Percentiles rank a stretch among this genome's conserved stretches.
These are phyloP conservation scores for Crotalus helleri DNA, from an alignment of 2,113 vertebrate genomes.

Conservation along the genomic window DNA sequence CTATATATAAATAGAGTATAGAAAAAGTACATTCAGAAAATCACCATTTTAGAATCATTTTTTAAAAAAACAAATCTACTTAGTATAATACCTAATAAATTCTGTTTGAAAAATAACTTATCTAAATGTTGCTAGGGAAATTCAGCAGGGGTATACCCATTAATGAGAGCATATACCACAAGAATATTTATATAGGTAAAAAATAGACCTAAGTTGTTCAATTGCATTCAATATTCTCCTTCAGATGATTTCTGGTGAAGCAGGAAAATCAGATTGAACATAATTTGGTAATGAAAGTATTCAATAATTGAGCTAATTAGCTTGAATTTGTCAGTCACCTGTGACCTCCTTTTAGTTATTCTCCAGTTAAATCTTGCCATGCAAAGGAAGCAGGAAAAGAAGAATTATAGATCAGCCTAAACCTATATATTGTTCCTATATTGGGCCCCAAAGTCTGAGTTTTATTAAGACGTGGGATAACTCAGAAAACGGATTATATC, in stretches of 20 bases:
- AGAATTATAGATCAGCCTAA: neutral
- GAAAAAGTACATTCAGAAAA: slow-evolving; percentile 62
- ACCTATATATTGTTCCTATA: neutral
- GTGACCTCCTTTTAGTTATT: slow-evolving; percentile 60
- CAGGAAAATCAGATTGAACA: slow-evolving; percentile 63
- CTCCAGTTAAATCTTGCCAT: slow-evolving; percentile 45
- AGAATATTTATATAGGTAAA: slow-evolving; percentile 62
- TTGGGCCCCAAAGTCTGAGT: neutral
- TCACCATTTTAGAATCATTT: slow-evolving; percentile 46
- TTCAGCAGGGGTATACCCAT: slow-evolving; percentile 48
- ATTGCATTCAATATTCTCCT: slow-evolving; percentile 50
- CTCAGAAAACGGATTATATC: neutral
- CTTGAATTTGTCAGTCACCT: slow-evolving; percentile 67
- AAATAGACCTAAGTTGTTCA: slow-evolving; percentile 61
- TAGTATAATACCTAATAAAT: slow-evolving; percentile 57
- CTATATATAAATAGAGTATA: slow-evolving; percentile 53
- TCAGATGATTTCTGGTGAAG: slow-evolving; percentile 51
- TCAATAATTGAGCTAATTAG: slow-evolving; percentile 69
- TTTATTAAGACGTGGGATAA: slow-evolving; percentile 14
- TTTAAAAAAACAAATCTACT: slow-evolving; percentile 41
- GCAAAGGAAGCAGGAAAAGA: neutral
- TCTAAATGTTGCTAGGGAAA: slow-evolving; percentile 52
- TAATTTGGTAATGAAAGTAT: slow-evolving; percentile 68
- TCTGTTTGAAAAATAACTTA: slow-evolving; percentile 58
- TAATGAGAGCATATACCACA: slow-evolving; percentile 52